Evolutionary conservation across 2,888 invertebrate genomes (phyloP), one percentile per base, ranked within the genome.

Genomic region (Calameuta filiformis): DNA sequence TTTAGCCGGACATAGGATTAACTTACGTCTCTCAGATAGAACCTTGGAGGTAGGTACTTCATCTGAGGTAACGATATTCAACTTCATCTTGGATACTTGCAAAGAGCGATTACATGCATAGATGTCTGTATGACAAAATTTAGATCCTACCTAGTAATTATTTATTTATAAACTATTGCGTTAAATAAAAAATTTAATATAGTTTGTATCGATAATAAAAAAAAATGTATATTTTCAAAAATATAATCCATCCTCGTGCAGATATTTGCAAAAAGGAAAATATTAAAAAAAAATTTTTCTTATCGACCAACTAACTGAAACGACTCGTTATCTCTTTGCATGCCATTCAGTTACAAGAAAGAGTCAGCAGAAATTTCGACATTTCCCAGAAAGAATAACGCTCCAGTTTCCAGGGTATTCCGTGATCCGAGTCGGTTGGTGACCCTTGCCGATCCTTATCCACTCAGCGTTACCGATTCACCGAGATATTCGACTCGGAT

Each of bases 1-100:
- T 85, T 86, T 85, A 79, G 74, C 79, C 83, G 78, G 84, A 85
- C 83, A 83, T 82, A 84, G 83, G 84, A 88, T 87, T 88, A 88
- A 88, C 83, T 82, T 33, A 30, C 37, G 56, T 56, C 56, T 56
- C 56, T 56, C 56, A 56, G 56, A 56, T 56, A 56, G 56, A 74
- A 68, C 73, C 73, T 12, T 56, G 68, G 77, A 69, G 69, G 68
- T 68, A 68, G 33, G 34, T 73, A 73, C 35, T 68, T 73, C 73
- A 68, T 35, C 73, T 33, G 34, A 34, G 34, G 73, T 68, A 77
- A 68, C 73, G 77, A 73, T 77, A 68, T 77, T 23, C 56, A 56
- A 56, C 15, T 56, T 15, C 56, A 56, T 56, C 56, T 23, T 23
- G 56, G 56, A 23, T 9, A 56, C 56, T 56, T 23, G 23, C 56